Conservation (phyloP, 2,113 vertebrate species). For the Crotalus helleri region DNA sequence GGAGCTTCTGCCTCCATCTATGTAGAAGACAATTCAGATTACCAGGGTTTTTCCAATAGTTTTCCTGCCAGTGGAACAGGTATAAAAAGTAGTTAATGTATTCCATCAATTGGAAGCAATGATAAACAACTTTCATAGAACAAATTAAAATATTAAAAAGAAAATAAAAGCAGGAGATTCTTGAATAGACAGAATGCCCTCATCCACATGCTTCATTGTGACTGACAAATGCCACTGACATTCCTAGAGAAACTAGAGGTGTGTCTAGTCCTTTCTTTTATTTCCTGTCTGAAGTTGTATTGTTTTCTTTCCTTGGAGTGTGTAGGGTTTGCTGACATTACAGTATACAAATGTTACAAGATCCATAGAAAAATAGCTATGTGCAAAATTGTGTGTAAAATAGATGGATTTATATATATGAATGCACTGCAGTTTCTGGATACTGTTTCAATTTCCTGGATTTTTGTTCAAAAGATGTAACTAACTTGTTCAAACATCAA, state of each 20-base stretch:
- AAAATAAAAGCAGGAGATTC: background rate
- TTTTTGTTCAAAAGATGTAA: conserved; percentile 64
- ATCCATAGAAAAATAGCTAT: background rate
- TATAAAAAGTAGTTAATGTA: background rate
- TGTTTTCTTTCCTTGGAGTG: background rate
- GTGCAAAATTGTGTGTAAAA: background rate
- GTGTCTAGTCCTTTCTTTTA: background rate
- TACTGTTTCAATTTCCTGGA: conserved; percentile 3
- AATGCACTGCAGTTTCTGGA: background rate
- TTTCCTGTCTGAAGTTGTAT: background rate
- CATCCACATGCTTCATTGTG: background rate
- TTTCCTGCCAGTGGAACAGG: background rate
- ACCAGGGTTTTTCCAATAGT: background rate
- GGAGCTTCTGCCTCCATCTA: background rate
- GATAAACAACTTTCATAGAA: background rate
- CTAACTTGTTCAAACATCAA: conserved; percentile 59
- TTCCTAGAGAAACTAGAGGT: background rate
- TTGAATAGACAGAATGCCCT: background rate
- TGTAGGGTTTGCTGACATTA: background rate
- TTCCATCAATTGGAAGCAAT: background rate
- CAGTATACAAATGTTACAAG: too few species aligned
- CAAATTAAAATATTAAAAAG: background rate
- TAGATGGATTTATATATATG: background rate
- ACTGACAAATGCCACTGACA: background rate
- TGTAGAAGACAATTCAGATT: background rate